These are phyloP conservation scores for Calephelis nemesis DNA, from an alignment of 1,140 invertebrate species.

Conservation along the genomic window DNA sequence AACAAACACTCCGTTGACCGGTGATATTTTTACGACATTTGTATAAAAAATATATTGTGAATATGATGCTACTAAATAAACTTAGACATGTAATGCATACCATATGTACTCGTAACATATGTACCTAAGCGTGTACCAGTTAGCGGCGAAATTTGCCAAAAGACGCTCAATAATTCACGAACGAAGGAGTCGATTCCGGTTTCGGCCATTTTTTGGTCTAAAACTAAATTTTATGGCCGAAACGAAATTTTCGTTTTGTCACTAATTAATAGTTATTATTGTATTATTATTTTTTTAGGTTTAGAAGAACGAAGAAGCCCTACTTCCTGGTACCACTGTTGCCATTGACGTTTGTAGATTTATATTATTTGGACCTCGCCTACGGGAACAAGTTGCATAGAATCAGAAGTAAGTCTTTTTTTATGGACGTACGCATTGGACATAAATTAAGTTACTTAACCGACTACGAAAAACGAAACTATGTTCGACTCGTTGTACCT, in stretches of 20 bases:
- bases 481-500: too few relatives aligned
- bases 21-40: constrained; percentile 17
- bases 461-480: too few relatives aligned
- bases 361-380: constrained; percentile 86
- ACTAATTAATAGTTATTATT: too few relatives aligned
- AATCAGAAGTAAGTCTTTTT: constrained; percentile 82
- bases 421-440: too few relatives aligned
- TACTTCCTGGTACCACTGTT: constrained; percentile 82
- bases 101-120: neutral
- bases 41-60: constrained; percentile 11
- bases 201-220: too few relatives aligned
- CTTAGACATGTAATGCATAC: constrained; percentile 3
- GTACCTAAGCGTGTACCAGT: too few relatives aligned
- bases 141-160: too few relatives aligned
- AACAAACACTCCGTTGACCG: neutral
- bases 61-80: constrained; percentile 5
- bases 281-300: constrained; percentile 61
- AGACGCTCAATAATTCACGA: too few relatives aligned
- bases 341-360: constrained; percentile 85
- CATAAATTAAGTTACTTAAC: too few relatives aligned
- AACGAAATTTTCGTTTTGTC: neutral
- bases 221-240: too few relatives aligned
- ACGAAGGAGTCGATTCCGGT: too few relatives aligned
- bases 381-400: constrained; percentile 88
- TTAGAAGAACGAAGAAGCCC: constrained; percentile 80